Evolutionary conservation across 2,797 vertebrate species (phyloP).

Genomic region (Dallia pectoralis): DNA sequence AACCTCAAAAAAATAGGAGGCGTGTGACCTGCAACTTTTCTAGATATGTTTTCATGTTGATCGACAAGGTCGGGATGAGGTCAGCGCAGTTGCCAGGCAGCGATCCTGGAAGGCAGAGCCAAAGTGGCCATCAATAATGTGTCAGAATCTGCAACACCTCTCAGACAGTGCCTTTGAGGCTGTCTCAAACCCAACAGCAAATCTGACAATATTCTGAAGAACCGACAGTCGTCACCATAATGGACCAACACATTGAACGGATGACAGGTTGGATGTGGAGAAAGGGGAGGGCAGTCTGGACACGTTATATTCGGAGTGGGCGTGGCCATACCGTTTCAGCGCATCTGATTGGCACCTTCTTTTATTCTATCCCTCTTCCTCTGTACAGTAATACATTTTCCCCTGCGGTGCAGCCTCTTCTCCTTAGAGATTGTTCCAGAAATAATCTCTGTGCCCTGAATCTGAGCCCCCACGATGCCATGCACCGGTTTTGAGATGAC

Average conservation of each 20-base stretch:
- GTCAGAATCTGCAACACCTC: conserved; percentile 43
- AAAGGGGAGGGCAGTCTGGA: not conserved
- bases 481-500: conserved; percentile 61
- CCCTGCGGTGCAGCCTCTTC: conserved; percentile 41
- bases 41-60: conserved; percentile 23
- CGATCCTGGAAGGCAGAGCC: conserved; percentile 34
- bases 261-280: conserved; percentile 42
- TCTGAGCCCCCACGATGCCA: conserved; percentile 54
- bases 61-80: conserved; percentile 16
- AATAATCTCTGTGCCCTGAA: conserved; percentile 72
- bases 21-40: conserved; percentile 23
- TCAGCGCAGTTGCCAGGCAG: conserved; percentile 39
- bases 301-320: too few relatives aligned
- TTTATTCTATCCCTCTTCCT: conserved; percentile 37
- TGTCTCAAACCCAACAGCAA: conserved; percentile 50
- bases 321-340: too few relatives aligned
- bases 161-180: conserved; percentile 50
- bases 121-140: conserved; percentile 52
- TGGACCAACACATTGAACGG: conserved; percentile 40
- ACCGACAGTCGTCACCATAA: conserved; percentile 43
- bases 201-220: conserved; percentile 51
- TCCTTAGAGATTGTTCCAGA: conserved; percentile 62
- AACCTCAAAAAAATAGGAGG: not conserved
- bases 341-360: conserved; percentile 6
- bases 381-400: conserved; percentile 42